Evolutionary conservation across 2,888 invertebrate genomes (phyloP).

Genomic region (Octodonta nipae): DNA sequence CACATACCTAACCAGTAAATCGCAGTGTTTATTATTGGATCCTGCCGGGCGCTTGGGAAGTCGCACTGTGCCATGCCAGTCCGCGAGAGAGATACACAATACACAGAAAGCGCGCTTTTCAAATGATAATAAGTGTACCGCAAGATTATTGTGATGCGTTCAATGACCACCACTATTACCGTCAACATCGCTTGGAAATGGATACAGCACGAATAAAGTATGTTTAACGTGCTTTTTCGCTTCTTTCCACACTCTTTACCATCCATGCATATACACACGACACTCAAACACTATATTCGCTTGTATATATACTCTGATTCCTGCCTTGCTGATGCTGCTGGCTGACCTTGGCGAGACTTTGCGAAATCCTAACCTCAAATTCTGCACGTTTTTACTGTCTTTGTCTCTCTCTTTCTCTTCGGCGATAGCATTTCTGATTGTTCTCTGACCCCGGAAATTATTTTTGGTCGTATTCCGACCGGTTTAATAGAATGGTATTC

Average conservation of each 20-base stretch:
- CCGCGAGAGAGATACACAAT: constrained; percentile 9
- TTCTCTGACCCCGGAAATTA: constrained; percentile 15
- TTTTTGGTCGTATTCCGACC: constrained; percentile 11
- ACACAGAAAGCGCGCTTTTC: constrained; percentile 23
- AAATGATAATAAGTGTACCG: constrained; percentile 22
- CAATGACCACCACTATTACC: constrained; percentile 18
- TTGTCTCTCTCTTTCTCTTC: constrained; percentile 6
- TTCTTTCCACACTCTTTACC: constrained; percentile 5
- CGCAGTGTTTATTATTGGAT: constrained; percentile 10
- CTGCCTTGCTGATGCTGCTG: constrained; percentile 8
- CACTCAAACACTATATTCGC: constrained; percentile 7
- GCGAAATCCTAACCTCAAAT: constrained; percentile 22
- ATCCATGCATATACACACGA: constrained; percentile 6
- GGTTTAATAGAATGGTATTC: no score
- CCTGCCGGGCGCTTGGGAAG: constrained; percentile 8
- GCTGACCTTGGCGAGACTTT: constrained; percentile 16
- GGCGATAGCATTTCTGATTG: constrained; percentile 7
- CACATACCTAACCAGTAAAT: no score
- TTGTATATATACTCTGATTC: constrained; percentile 8
- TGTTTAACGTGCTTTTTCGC: constrained; percentile 15
- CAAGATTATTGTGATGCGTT: constrained; percentile 17
- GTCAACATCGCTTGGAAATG: constrained; percentile 14
- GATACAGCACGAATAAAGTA: constrained; percentile 24
- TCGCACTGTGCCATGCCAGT: constrained; percentile 7
- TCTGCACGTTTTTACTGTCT: constrained; percentile 18